phyloP scores from a whole-genome alignment of 2,888 invertebrate genomes.

The Dione vanillae region DNA sequence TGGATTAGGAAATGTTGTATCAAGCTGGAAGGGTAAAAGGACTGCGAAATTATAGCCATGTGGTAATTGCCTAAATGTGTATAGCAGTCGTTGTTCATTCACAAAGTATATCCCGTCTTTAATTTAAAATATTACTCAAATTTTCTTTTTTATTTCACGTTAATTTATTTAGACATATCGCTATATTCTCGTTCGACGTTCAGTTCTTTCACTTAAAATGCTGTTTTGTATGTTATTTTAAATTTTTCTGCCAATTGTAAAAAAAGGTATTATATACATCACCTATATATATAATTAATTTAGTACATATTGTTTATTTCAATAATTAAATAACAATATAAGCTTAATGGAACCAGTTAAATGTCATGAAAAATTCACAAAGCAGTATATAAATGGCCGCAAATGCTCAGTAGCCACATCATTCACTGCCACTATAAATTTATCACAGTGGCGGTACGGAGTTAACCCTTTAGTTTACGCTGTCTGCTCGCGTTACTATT shows the following conservation, averaged over 20 bases:
- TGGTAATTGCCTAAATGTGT: not conserved
- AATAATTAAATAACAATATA: not conserved
- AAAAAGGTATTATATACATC: no score
- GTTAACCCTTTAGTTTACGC: slow-evolving; percentile 40
- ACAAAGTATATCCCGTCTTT: not conserved
- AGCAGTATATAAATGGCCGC: slow-evolving; percentile 55
- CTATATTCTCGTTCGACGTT: no score
- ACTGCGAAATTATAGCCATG: not conserved
- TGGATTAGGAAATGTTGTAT: slow-evolving; percentile 10
- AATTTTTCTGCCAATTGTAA: no score
- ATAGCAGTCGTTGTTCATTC: no score
- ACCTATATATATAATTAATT: no score
- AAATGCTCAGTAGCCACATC: slow-evolving; percentile 36
- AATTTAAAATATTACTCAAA: not conserved
- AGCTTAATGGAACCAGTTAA: slow-evolving; percentile 51
- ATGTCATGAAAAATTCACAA: slow-evolving; percentile 63
- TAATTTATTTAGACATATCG: no score
- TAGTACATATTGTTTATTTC: no score
- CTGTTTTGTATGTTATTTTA: not conserved
- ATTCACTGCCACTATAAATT: slow-evolving; percentile 45
- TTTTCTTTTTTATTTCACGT: no score
- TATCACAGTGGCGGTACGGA: slow-evolving; percentile 35
- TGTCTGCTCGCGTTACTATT: slow-evolving; percentile 40
- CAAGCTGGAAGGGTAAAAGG: slow-evolving; percentile 9
- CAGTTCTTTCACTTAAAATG: no score